Base-by-base conservation (phyloP, 2,888 invertebrate species). In the Laothoe populi region DNA sequence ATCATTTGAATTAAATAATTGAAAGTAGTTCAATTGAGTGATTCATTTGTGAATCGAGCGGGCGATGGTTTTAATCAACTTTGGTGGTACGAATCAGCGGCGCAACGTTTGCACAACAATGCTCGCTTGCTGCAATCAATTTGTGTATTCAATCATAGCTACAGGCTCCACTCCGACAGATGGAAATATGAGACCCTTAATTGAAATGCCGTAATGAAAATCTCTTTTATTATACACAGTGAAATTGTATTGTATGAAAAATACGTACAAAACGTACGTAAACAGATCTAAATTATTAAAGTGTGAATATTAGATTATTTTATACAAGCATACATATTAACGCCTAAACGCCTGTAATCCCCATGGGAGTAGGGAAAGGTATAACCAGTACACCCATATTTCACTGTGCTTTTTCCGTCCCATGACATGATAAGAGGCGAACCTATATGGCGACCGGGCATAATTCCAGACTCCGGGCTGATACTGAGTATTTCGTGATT, bases 71-170 rank as follows among this genome's bases (percentile, higher is more conserved):
- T 81, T 86, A 87, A 88, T 88, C 85, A 84, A 83, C 77, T 87
- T 84, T 79, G 72, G 65, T 71, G 60, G 42, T 19, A 26, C 21
- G 19, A 5, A 60, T 31, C 49, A 48, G 73, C 64, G 72, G 68
- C 69, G 71, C 72, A 71, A 66, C 68, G 64, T 64, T 61, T 67
- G 48, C 13, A 66, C 77, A 75, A 85, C 83, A 84, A 84, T 84
- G 73, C 74, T 42, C 63, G 68, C 72, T 71, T 71, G 66, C 73
- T 73, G 81, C 83, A 85, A 86, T 87, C 84, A 83, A 84, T 84
- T 83, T 81, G 81, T 75, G 76, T 79, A 85, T 83, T 83, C 82
- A 85, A 85, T 86, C 84, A 82, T 72, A 71, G 74, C 67, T 66
- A 53, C 53, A 35, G 53, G 53, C 53, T 31, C 58, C 65, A 60